phyloP scores from a whole-genome alignment of 2,113 vertebrate species.

The Illadopsis cleaveri region DNA sequence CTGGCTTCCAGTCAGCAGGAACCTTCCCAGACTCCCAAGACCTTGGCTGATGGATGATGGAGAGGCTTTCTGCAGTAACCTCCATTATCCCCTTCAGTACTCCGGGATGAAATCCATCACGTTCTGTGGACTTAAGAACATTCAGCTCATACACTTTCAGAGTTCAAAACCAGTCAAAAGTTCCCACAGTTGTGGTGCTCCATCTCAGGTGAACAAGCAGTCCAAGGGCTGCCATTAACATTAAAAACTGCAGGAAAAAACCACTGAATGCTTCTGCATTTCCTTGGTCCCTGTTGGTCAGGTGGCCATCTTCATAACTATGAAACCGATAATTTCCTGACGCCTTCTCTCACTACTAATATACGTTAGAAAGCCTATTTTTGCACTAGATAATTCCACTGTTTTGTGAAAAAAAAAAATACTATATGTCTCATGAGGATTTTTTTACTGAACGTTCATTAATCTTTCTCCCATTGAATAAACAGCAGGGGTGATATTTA shows the following conservation, averaged over 20 bases:
- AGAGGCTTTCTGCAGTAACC: rapidly evolving
- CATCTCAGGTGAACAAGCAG: not conserved
- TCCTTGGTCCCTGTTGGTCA: not conserved
- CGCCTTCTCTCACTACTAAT: not conserved
- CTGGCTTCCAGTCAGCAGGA: not conserved
- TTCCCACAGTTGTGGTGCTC: not conserved
- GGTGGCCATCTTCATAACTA: not conserved
- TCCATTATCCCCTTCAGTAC: not conserved
- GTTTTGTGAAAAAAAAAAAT: not conserved
- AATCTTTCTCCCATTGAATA: not conserved
- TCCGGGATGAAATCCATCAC: not conserved
- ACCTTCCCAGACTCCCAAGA: not conserved
- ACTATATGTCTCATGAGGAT: not conserved
- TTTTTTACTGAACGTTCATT: not conserved
- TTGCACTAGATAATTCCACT: not conserved
- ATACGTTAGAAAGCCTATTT: not conserved
- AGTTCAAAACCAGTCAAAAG: not conserved
- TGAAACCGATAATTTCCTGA: not conserved
- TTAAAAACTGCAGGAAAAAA: not conserved
- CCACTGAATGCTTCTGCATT: not conserved
- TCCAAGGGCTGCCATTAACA: not conserved
- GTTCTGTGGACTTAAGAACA: not conserved
- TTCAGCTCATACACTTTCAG: not conserved
- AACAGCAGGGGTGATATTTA: not conserved
- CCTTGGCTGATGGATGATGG: not conserved